phyloP scores from a whole-genome alignment of 2,113 vertebrate genomes.

The Vicugna pacos region DNA sequence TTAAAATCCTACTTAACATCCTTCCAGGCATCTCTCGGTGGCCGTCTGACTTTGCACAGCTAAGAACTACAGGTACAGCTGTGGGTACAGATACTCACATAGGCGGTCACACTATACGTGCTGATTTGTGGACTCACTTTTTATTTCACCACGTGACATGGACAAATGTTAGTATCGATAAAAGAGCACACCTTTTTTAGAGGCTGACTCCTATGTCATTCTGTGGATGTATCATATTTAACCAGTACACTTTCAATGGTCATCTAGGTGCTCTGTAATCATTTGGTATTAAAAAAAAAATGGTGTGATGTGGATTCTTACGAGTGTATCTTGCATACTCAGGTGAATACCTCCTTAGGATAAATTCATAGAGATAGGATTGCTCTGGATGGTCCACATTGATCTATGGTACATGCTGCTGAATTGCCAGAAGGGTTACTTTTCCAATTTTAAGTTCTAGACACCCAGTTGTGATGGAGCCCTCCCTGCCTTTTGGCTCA shows the following conservation, averaged over 20 bases:
- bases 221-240: not conserved
- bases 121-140: not conserved
- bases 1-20: not conserved
- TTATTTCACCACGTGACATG: not conserved
- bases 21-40: not conserved
- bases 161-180: not conserved
- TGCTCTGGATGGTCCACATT: not conserved
- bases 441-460: not conserved
- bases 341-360: not conserved
- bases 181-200: not conserved
- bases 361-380: slow-evolving; percentile 1
- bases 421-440: not conserved
- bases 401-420: not conserved
- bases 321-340: not conserved
- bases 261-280: not conserved
- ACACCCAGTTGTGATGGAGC: not conserved
- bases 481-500: not conserved
- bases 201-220: not conserved
- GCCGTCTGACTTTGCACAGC: not conserved
- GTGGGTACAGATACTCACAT: not conserved
- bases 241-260: not conserved
- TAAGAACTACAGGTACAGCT: not conserved
- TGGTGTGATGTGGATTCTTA: not conserved
- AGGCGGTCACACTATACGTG: no score
- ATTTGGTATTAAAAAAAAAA: not conserved